Conservation (phyloP, 2,113 vertebrate species). For the Campylomormyrus numenius region DNA sequence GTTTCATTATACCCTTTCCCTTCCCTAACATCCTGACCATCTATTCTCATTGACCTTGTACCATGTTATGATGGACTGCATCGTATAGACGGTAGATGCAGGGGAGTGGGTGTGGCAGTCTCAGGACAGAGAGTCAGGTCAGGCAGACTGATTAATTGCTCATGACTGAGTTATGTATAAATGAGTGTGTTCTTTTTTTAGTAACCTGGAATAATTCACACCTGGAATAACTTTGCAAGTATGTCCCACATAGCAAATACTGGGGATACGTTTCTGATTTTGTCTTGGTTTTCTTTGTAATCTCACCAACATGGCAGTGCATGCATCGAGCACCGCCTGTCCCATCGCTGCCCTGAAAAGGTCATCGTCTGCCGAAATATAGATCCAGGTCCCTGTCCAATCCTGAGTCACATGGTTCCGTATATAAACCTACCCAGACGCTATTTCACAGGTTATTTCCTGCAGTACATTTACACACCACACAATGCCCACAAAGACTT, state of each 20-base stretch:
- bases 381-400: not conserved
- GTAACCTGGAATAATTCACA: not conserved
- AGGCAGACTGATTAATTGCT: conserved; percentile 1
- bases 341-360: not conserved
- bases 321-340: not conserved
- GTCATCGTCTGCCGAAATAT: not conserved
- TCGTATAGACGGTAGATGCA: not conserved
- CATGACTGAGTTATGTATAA: not conserved
- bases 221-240: not conserved
- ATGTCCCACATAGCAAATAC: not conserved
- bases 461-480: not conserved
- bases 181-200: not conserved
- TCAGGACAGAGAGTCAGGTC: not conserved
- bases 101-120: not conserved
- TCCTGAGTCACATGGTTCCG: not conserved
- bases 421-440: not conserved
- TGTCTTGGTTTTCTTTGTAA: not conserved
- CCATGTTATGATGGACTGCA: not conserved
- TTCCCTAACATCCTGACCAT: not conserved
- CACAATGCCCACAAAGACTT: not conserved
- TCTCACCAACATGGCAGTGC: not conserved
- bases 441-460: not conserved
- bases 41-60: not conserved
- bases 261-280: not conserved
- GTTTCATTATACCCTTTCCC: not conserved